Conservation (phyloP, 2,888 invertebrate species). For the Leptopilina myrica region DNA sequence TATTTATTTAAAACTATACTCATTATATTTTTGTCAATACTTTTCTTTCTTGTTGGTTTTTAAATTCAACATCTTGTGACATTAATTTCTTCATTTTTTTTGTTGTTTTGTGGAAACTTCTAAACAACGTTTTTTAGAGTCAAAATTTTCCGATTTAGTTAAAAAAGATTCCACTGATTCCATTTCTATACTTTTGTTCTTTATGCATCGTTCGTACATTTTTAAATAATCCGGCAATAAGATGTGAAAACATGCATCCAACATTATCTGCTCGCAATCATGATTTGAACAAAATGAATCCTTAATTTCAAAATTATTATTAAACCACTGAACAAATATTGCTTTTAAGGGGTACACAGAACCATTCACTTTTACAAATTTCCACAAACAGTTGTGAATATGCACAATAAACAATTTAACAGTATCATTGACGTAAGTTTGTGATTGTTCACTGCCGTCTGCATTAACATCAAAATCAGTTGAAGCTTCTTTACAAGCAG, state of each 20-base stretch:
- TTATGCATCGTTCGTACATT: background rate
- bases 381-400: background rate
- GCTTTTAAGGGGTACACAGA: background rate
- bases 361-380: background rate
- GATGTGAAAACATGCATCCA: background rate
- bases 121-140: background rate
- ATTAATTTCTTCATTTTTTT: background rate
- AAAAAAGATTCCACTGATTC: background rate
- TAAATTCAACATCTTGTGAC: too few species aligned
- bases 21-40: too few species aligned
- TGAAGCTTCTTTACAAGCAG: background rate
- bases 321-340: background rate
- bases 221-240: background rate
- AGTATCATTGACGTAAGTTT: slow-evolving; percentile 18
- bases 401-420: slow-evolving; percentile 26
- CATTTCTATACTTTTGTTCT: background rate
- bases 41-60: too few species aligned
- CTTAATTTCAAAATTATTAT: too few species aligned
- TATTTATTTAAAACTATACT: too few species aligned
- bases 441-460: background rate
- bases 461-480: background rate
- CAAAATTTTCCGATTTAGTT: background rate
- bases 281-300: background rate
- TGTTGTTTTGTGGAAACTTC: background rate
- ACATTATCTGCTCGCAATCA: background rate